These are phyloP conservation scores for Hafferia zeledoni DNA, from an alignment of 2,797 vertebrate species.

Conservation along the genomic window DNA sequence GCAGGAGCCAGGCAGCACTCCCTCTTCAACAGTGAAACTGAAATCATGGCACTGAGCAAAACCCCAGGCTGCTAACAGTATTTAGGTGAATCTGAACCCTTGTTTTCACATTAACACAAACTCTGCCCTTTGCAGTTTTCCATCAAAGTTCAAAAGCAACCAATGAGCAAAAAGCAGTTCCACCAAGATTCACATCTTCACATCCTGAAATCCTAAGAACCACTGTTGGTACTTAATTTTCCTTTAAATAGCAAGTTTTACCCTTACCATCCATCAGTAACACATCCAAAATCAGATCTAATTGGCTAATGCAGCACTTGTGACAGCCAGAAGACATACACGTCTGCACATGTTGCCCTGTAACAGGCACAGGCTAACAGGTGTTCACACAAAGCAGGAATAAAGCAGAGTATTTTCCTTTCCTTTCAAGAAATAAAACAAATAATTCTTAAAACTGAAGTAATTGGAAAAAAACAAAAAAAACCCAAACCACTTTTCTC, in stretches of 20 bases:
- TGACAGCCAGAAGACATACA: slow-evolving; percentile 7
- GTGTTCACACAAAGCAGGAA: slow-evolving; percentile 11
- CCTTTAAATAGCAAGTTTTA: neutral
- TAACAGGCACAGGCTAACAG: neutral
- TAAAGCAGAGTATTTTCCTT: slow-evolving; percentile 10
- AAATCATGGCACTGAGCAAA: neutral
- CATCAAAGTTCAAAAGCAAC: slow-evolving; percentile 32
- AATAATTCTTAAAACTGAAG: neutral
- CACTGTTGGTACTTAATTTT: neutral
- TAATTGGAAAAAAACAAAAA: neutral
- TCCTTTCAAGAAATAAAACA: slow-evolving; percentile 20
- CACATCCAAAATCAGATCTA: neutral
- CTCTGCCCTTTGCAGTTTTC: neutral
- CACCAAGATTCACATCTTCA: neutral
- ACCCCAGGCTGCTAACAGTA: neutral
- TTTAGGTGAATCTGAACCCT: neutral
- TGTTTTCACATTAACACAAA: neutral
- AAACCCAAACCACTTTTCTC: neutral
- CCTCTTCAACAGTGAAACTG: neutral
- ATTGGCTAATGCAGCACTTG: slow-evolving; percentile 23
- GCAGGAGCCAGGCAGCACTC: neutral
- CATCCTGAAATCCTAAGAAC: slow-evolving; percentile 1
- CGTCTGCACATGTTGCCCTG: neutral
- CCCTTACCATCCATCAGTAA: neutral
- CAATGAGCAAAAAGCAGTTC: neutral